phyloP scores from a whole-genome alignment of 2,113 vertebrate species.

The Steatornis caripensis region DNA sequence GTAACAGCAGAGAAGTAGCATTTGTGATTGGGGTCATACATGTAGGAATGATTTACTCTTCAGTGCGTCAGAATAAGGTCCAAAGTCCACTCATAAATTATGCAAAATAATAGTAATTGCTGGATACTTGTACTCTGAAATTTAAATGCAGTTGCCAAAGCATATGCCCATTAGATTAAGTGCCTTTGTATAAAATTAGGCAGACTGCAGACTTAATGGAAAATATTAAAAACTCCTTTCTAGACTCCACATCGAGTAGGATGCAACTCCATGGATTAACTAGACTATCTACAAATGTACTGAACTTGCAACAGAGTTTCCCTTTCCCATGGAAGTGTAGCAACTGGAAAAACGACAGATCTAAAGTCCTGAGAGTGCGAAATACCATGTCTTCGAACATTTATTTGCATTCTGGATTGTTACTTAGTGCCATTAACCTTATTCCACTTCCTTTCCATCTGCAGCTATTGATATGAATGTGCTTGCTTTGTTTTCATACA shows the following conservation, averaged over 20 bases:
- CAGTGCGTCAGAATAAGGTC: background rate
- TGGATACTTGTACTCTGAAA: background rate
- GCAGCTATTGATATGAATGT: background rate
- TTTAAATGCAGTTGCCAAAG: background rate
- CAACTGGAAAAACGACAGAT: background rate
- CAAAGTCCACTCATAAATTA: background rate
- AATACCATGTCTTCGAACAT: background rate
- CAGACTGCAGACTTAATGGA: background rate
- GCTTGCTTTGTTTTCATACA: background rate
- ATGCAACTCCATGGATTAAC: background rate
- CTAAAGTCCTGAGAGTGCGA: background rate
- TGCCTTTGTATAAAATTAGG: background rate
- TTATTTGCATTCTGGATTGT: background rate
- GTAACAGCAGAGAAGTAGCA: conserved; percentile 4
- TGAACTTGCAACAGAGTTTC: background rate
- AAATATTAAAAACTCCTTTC: background rate
- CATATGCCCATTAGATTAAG: background rate
- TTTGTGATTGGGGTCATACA: background rate
- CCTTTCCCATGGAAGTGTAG: background rate
- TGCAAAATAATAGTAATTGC: background rate
- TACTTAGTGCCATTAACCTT: background rate
- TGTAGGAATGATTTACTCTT: background rate
- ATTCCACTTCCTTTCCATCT: background rate
- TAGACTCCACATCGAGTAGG: background rate
- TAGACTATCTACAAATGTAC: background rate